Percentiles rank a stretch among this genome's conserved stretches.
Evolutionary conservation across 2,113 vertebrate genomes (phyloP).

Genomic region (Hippocampus zosterae): DNA sequence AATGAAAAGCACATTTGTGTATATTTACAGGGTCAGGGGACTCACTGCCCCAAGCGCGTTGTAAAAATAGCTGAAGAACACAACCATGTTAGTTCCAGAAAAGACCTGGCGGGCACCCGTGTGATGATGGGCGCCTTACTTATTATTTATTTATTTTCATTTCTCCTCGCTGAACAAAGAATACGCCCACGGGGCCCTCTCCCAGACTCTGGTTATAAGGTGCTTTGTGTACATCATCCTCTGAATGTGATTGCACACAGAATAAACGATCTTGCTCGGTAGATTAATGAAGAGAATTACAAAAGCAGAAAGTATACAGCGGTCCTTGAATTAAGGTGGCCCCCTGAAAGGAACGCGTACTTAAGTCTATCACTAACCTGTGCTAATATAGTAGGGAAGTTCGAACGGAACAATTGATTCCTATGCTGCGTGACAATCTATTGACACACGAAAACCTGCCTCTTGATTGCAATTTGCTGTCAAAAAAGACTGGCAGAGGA

Average conservation of each 20-base stretch:
- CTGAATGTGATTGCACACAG: conserved; percentile 29
- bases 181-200: conserved; percentile 17
- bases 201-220: conserved; percentile 18
- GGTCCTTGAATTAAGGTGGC: neutral
- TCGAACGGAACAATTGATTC: no score
- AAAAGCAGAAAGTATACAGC: neutral
- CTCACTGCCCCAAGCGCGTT: conserved; percentile 35
- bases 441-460: neutral
- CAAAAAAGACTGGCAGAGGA: neutral
- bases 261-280: conserved; percentile 21
- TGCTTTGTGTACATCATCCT: conserved; percentile 34
- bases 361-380: neutral
- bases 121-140: conserved; percentile 38
- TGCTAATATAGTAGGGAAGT: no score
- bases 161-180: conserved; percentile 27
- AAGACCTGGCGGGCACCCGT: conserved; percentile 52
- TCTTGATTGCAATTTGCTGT: neutral
- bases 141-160: conserved; percentile 38
- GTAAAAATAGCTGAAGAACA: conserved; percentile 55
- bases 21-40: conserved; percentile 54
- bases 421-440: no score
- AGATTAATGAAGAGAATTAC: neutral
- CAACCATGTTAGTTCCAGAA: conserved; percentile 44
- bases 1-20: conserved; percentile 61
- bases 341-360: neutral